Evolutionary conservation across 2,113 vertebrate species (phyloP), one percentile per base, ranked within the genome.

Genomic region (Rhinopomastus cyanomelas): DNA sequence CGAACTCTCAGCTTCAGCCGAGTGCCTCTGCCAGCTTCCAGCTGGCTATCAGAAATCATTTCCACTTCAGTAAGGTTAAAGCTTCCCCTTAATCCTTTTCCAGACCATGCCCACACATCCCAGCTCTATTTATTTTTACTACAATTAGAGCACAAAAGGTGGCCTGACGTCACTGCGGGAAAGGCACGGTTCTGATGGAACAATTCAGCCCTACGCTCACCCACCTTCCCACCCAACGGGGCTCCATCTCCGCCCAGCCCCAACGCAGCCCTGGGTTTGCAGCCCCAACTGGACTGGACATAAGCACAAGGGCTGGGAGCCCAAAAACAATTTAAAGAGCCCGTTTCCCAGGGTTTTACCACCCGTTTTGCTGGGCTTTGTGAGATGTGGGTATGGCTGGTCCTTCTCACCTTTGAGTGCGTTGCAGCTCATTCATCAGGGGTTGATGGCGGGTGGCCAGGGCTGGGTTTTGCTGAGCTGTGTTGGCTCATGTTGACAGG

Each of bases 11-110:
- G 62, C 85, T 92, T 84, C 89, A 94, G 77, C 90, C 86, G 84
- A 91, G 69, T 88, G 92, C 73, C 77, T 92, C 67, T 95, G 94
- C 88, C 89, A 94, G 52, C 85, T 93, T 95, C 93, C 94, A 96
- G 91, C 94, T 96, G 95, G 89, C 91, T 91, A 93, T 95, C 88
- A 96, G 88, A 88, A 96, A 95, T 90, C 77, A 93, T 94, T 95
- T 96, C 91, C 89, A 91, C 81, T 86, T 94, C 91, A 92, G 69
- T 69, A 62, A 88, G 78, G 83, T 52, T 95, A 91, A 95, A 95
- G 93, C 1, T 16, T 93, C 74, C 67, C 89, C 91, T 96, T 96
- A 88, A 94, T 94, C 83, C 81, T 85, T 85, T 92, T 92, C 96
- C 92, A 96, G 94, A 80, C 64, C 44, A 5, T 83, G 76, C 92